Evolutionary conservation across 2,113 vertebrate species (phyloP).

Genomic region (Phrynosoma blainvillii): DNA sequence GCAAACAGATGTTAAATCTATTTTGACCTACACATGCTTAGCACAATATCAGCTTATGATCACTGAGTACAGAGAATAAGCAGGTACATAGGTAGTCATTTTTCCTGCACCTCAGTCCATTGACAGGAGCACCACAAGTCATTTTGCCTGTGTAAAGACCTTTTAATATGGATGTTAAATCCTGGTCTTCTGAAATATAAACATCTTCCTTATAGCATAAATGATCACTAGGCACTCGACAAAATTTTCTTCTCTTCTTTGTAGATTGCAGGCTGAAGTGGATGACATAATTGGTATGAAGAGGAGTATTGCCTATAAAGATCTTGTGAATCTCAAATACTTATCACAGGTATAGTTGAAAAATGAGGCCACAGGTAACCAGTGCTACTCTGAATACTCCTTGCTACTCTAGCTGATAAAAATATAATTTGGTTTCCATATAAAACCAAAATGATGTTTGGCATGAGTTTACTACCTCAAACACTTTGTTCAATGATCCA

Average conservation of each 20-base stretch:
- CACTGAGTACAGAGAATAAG: no score
- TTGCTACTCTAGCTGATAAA: background rate
- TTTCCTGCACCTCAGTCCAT: no score
- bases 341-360: slow-evolving; percentile 83
- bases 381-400: background rate
- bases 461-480: background rate
- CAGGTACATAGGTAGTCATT: no score
- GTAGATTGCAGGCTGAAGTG: slow-evolving; percentile 27
- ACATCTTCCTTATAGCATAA: no score
- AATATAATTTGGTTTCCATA: background rate
- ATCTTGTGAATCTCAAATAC: slow-evolving; percentile 87
- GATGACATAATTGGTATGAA: slow-evolving; percentile 83
- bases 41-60: no score
- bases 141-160: no score
- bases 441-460: background rate
- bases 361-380: background rate
- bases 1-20: no score
- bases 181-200: no score
- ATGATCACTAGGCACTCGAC: no score
- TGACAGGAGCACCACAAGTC: no score
- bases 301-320: slow-evolving; percentile 83
- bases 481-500: background rate
- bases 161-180: no score
- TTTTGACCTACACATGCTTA: no score
- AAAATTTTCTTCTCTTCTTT: background rate